Evolutionary conservation across 2,113 vertebrate genomes (phyloP).

Genomic region (Xenopus borealis): DNA sequence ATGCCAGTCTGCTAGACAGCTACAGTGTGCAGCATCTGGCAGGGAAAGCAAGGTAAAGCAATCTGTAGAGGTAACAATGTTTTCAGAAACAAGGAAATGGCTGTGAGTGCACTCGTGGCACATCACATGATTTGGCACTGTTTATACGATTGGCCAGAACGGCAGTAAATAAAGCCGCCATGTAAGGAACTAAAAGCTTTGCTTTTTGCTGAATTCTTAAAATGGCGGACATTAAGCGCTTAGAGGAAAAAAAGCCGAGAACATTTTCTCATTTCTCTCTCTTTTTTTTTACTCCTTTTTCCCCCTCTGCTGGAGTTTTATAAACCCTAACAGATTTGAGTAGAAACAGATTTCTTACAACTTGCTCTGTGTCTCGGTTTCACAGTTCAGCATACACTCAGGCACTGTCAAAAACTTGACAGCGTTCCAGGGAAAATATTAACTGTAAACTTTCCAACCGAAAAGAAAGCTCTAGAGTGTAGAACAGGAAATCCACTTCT

Average conservation of each 20-base stretch:
- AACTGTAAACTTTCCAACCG: slow-evolving; percentile 79
- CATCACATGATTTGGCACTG: slow-evolving; percentile 74
- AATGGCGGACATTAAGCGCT: slow-evolving; percentile 75
- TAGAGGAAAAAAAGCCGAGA: slow-evolving; percentile 59
- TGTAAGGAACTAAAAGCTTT: slow-evolving; percentile 79
- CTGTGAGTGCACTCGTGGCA: slow-evolving; percentile 81
- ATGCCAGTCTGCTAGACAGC: slow-evolving; percentile 69
- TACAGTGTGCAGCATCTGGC: slow-evolving; percentile 64
- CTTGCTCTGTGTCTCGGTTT: slow-evolving; percentile 74
- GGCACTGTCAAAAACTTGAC: slow-evolving; percentile 81
- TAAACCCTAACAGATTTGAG: slow-evolving; percentile 75
- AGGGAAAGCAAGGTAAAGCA: slow-evolving; percentile 59
- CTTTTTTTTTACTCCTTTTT: slow-evolving; percentile 33
- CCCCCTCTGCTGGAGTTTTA: slow-evolving; percentile 58
- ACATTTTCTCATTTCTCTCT: slow-evolving; percentile 26
- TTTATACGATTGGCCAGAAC: slow-evolving; percentile 75
- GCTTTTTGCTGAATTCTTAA: slow-evolving; percentile 78
- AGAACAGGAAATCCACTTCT: slow-evolving; percentile 53
- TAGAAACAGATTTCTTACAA: slow-evolving; percentile 84
- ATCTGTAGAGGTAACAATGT: slow-evolving; percentile 63
- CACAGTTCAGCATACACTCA: slow-evolving; percentile 74
- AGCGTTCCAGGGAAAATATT: slow-evolving; percentile 85
- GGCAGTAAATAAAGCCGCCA: slow-evolving; percentile 78
- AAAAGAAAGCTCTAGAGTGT: slow-evolving; percentile 58
- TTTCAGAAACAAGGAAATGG: slow-evolving; percentile 69